phyloP scores from a whole-genome alignment of 2,888 invertebrate species.

The Drosophila cracens region DNA sequence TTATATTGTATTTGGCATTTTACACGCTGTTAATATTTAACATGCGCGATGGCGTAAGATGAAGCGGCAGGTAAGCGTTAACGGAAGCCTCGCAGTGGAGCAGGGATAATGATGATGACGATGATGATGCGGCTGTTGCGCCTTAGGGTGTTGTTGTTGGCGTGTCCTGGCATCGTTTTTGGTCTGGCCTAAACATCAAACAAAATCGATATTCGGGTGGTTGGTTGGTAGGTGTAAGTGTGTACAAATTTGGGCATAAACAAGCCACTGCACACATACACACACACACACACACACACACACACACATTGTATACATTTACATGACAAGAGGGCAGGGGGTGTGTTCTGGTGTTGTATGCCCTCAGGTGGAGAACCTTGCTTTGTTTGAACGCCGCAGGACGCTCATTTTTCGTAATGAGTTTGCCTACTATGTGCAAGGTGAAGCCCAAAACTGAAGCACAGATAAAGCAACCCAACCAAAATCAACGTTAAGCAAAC shows the following conservation, averaged over 20 bases:
- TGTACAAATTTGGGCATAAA: conserved; percentile 75
- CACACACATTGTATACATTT: conserved; percentile 35
- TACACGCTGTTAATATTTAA: conserved; percentile 74
- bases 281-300: conserved; percentile 26
- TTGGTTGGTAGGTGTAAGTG: conserved; percentile 7
- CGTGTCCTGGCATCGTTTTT: conserved; percentile 44
- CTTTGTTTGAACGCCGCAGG: conserved; percentile 79
- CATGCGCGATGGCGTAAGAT: conserved; percentile 54
- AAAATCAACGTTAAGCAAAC: conserved; percentile 43
- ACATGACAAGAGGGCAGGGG: conserved; percentile 20
- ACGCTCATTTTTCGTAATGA: conserved; percentile 80
- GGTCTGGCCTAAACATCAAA: conserved; percentile 72
- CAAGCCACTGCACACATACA: conserved; percentile 54
- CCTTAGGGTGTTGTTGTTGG: conserved; percentile 38
- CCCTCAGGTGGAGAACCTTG: conserved; percentile 55
- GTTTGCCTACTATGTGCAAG: conserved; percentile 68
- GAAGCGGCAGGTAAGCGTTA: conserved; percentile 47
- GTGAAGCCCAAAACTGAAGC: conserved; percentile 40
- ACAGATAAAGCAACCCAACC: conserved; percentile 25
- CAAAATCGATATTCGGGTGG: conserved; percentile 78
- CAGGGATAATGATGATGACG: conserved; percentile 24
- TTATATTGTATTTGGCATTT: conserved; percentile 54
- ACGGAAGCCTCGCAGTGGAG: conserved; percentile 48
- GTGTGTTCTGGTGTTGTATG: conserved; percentile 11
- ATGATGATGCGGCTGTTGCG: conserved; percentile 38